Base-by-base conservation (phyloP, 2,113 vertebrate species). In the Thamnophis sirtalis region DNA sequence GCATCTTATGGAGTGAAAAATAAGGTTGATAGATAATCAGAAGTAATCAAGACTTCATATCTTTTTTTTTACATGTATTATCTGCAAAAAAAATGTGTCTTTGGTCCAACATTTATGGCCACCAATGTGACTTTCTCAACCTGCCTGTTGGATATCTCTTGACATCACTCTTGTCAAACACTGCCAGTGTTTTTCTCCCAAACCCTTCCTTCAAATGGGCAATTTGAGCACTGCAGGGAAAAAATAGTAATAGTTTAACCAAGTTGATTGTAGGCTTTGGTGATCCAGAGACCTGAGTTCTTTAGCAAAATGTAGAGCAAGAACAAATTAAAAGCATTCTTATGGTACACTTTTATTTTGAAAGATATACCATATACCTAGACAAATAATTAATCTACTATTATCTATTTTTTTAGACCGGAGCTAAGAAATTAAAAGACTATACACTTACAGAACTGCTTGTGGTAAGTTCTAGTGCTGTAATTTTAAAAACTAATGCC, bases 401-500 rank as follows among this genome's bases (percentile, higher is more conserved):
- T 85, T 84, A 11, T 6, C 28, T 49, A 80, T 92, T 73, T 56
- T 96, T 97, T 54, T 96, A 98, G 98, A 98, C 98, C 28, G 98
- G 98, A 28, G 94, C 97, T 92, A 98, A 96, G 96, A 98, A 94
- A 93, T 97, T 98, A 89, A 96, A 96, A 93, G 98, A 98, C 6
- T 97, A 98, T 84, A 96, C 98, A 0, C 97, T 99, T 84, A 98
- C 97, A 98, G 98, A 98, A 96, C 97, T 98, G 95, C 97, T 98
- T 93, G 98, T 98, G 98, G 98, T 98, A 95, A 98, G 98, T 51
- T 91, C 60, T 93, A 58, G 3, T 33, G 84, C 26, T 49, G 3
- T 63, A 89, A 60, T 13, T 68, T 89, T 89, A 89, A 33, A 28
- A 68, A 51, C 24, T 24, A 19, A 49, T 63, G 58, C 43, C 43